Percentiles rank a stretch among this genome's conserved stretches.
Conservation (phyloP, 2,888 invertebrate genomes). For the Sesamia inferens region DNA sequence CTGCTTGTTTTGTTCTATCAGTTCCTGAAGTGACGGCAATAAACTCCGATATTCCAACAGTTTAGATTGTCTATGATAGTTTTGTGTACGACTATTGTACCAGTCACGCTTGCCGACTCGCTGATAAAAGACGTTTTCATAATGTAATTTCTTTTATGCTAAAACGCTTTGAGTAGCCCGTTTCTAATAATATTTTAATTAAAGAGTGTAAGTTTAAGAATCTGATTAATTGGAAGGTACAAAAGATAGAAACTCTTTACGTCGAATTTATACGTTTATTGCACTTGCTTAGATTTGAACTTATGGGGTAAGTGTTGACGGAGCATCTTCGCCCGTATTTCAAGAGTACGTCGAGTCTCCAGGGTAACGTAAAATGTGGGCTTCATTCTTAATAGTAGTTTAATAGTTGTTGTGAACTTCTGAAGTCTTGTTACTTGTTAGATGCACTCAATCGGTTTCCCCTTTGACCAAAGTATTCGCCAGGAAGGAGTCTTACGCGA, state of each 20-base stretch:
- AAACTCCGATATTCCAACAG: background rate
- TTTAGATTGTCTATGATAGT: constrained; percentile 31
- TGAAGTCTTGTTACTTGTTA: background rate
- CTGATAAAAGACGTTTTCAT: constrained; percentile 40
- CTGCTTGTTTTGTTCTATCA: background rate
- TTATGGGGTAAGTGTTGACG: constrained; percentile 1
- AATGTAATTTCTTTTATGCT: constrained; percentile 29
- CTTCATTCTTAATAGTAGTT: background rate
- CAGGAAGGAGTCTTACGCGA: too few species aligned
- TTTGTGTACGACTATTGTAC: constrained; percentile 31
- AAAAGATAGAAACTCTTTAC: background rate
- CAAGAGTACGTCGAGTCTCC: background rate
- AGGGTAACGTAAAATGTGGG: background rate
- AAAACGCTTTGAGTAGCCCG: background rate
- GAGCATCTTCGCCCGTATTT: background rate
- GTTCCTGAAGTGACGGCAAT: constrained; percentile 12
- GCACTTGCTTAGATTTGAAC: background rate
- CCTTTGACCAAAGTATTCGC: background rate
- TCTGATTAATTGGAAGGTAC: background rate
- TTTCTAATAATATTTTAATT: constrained; percentile 6
- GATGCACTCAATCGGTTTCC: background rate
- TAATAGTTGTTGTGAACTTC: background rate
- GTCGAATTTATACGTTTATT: background rate
- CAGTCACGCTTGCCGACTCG: constrained; percentile 31
- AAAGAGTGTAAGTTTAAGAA: background rate